Conservation (phyloP, 2,113 vertebrate species). For the Pseudopipra pipra region DNA sequence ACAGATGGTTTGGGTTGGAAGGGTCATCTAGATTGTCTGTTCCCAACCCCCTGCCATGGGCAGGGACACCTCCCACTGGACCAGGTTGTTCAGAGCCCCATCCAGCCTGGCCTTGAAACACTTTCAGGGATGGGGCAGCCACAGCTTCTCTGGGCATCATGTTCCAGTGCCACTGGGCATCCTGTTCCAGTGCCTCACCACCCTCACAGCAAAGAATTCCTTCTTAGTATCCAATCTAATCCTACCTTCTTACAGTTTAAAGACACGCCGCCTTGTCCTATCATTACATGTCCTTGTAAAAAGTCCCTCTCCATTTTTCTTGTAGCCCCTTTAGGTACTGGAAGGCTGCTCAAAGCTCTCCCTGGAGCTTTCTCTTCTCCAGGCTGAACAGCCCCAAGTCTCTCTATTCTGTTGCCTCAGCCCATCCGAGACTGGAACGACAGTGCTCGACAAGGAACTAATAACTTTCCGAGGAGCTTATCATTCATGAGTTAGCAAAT, state of each 20-base stretch:
- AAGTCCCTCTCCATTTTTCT: not conserved
- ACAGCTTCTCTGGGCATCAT: not conserved
- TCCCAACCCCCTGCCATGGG: not conserved
- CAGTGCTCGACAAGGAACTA: not conserved
- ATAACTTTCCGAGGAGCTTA: not conserved
- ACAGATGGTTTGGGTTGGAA: not conserved
- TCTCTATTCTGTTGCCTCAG: not conserved
- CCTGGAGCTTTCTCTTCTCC: not conserved
- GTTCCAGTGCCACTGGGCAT: accelerated
- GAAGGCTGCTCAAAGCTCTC: not conserved
- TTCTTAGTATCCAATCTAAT: not conserved
- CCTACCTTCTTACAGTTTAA: not conserved
- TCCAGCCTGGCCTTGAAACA: not conserved
- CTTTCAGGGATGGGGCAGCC: not conserved
- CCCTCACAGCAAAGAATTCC: not conserved
- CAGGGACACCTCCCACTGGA: not conserved
- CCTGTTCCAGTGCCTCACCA: not conserved
- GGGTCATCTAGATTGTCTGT: no score
- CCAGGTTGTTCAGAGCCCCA: not conserved
- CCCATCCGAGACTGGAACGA: not conserved
- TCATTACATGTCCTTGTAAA: not conserved
- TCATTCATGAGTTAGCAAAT: not conserved
- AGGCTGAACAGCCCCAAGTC: not conserved
- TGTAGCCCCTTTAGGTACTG: not conserved
- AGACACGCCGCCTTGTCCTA: not conserved